Base-by-base conservation (phyloP, 1,140 invertebrate genomes). In the Radopholus similis region DNA sequence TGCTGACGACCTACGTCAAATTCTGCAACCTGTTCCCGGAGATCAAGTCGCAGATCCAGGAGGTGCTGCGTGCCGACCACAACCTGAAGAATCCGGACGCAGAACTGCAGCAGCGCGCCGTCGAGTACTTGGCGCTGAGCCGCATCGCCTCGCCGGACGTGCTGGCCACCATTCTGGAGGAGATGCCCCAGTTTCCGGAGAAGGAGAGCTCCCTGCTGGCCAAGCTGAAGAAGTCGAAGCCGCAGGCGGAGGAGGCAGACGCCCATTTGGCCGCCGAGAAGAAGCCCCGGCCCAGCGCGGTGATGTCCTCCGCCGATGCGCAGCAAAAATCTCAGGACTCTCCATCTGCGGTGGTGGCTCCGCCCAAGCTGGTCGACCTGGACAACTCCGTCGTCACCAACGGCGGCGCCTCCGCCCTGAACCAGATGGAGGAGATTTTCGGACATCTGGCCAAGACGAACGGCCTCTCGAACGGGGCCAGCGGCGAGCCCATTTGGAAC, bases 161-260 rank as follows among this genome's bases (percentile, higher is more conserved):
- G 72, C 85, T 99, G 8, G 80, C 80, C 44, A 83, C 81, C 83
- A 95, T 99, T 60, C 86, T 99, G 57, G 96, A 99, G 87, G 95
- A 98, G 87, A 99, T 99, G 96, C 96, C 96, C 56, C 94, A 95
- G 53, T 99, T 98, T 85, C 93, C 95, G 2, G 96, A 99, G 85
- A 88, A 95, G 77, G 95, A 99, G 86, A 97, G 93, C 54, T 97
- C 93, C 2, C 93, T 98, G 81, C 76, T 88, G 30, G 87, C 97
- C 60, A 93, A 95, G 51, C 89, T 99, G 66, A 87, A 98, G 72
- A 98, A 98, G 85, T 96, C 97, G 85, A 86, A 86, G 64, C 97
- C 97, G 80, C 79, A 83, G 64, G 70, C 78, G n/a, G 82, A 84
- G 30, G 75, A 80, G 23, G 49, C 77, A 34, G 83, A 84, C 32